Conservation (phyloP, 23 tunicate genomes). For the Corella eumyota region DNA sequence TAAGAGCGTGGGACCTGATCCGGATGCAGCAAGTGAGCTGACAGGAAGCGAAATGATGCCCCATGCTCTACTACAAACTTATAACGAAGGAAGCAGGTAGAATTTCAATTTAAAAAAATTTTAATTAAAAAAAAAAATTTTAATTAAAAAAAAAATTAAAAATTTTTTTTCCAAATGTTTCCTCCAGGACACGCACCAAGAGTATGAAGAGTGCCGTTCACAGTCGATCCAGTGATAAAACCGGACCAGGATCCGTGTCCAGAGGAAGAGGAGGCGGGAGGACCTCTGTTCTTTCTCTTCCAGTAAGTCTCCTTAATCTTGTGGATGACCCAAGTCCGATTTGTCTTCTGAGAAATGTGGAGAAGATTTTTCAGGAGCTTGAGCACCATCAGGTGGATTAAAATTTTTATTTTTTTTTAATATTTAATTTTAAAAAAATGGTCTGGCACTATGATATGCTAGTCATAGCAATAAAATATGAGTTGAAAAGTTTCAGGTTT, state of each 20-base stretch:
- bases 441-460: background rate
- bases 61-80: constrained; percentile 73
- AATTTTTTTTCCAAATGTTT: background rate
- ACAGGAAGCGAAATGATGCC: constrained; percentile 96
- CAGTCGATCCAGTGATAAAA: constrained; percentile 81
- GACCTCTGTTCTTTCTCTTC: constrained; percentile 83
- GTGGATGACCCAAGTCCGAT: constrained; percentile 95
- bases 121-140: background rate
- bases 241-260: constrained; percentile 87
- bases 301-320: constrained; percentile 71
- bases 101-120: background rate
- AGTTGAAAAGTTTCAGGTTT: no score
- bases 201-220: constrained; percentile 91
- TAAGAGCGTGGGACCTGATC: constrained; percentile 55
- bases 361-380: constrained; percentile 64
- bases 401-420: background rate
- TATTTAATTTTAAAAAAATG: background rate
- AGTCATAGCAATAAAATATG: no score
- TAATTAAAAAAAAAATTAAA: background rate
- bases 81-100: constrained; percentile 56
- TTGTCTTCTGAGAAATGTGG: constrained; percentile 67
- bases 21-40: constrained; percentile 80
- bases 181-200: constrained; percentile 56
- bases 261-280: constrained; percentile 90
- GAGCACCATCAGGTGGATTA: constrained; percentile 81